Evolutionary conservation across 2,113 vertebrate genomes (phyloP).

Genomic region (Pteronura brasiliensis): DNA sequence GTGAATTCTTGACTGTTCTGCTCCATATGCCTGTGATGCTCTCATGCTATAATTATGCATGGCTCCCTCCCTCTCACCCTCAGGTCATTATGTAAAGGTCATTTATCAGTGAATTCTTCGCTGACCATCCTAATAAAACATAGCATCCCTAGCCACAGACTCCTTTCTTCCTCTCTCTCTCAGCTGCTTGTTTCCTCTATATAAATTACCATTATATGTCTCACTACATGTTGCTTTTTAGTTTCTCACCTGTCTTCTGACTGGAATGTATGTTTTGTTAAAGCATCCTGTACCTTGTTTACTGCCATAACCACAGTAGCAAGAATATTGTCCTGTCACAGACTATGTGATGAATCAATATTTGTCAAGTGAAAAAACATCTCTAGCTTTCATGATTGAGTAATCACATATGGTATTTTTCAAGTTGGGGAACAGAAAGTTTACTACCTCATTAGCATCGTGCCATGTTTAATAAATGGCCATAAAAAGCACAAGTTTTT

Average conservation of each 20-base stretch:
- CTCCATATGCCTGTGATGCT: not conserved
- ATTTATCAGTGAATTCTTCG: not conserved
- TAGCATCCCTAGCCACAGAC: not conserved
- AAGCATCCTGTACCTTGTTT: not conserved
- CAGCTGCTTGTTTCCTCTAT: not conserved
- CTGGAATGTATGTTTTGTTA: not conserved
- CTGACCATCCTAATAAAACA: not conserved
- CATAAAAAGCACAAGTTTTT: not conserved
- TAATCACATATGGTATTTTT: not conserved
- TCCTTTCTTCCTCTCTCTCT: not conserved
- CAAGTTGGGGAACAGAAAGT: not conserved
- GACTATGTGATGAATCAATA: not conserved
- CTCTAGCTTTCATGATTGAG: not conserved
- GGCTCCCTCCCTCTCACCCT: not conserved
- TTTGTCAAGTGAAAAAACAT: not conserved
- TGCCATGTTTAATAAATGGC: not conserved
- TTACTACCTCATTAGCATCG: not conserved
- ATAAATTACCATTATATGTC: not conserved
- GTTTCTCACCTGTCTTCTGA: not conserved
- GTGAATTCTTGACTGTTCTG: not conserved
- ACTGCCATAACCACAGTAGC: not conserved
- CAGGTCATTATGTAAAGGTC: not conserved
- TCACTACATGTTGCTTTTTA: not conserved
- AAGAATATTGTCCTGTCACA: not conserved
- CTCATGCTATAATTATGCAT: rapidly evolving